Base-by-base conservation (phyloP, 1,140 invertebrate species). In the Luehdorfia chinensis region DNA sequence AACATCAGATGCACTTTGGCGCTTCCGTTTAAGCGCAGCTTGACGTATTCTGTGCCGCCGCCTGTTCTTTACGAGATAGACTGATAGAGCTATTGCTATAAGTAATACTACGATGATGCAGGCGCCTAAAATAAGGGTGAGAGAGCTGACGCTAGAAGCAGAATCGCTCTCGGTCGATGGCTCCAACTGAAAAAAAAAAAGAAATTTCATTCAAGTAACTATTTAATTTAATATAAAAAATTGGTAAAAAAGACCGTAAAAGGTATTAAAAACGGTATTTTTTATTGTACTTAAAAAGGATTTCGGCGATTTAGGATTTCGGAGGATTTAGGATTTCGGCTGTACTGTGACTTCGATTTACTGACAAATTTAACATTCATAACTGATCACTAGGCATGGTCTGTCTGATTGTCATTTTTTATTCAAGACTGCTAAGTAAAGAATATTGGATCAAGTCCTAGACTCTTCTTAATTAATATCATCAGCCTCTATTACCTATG, bases 21-120 rank as follows among this genome's bases (percentile, higher is more conserved):
- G 50, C 55, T 80, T 86, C n/a, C 78, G 59, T 39, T 71, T 71
- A 47, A 77, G 36, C 9, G 81, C 77, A 2, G 71, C 72, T 16
- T 74, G 73, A 6, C 73, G 56, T 13, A 80, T 59, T 9, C 50
- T 61, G 46, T 79, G 66, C 6, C 64, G 54, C 18, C 67, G 53
- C 27, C 79, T 59, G 4, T 61, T 81, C 37, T 55, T 69, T 4
- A 84, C 50, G 1, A 88, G 53, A 53, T 86, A 87, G 0, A 81
- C 72, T 1, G 59, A 58, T 1, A 88, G 50, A 0, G 62, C 75
- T 7, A 75, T 68, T 1, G 79, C 70, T 34, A 84, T 60, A 0
- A 84, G 39, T 2, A 83, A 39, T 0, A 63, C 52, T 4, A 81
- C 64, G 19, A 78, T 59, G 13, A 88, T 83, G 37, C 58, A 63